Conservation (phyloP, 1,140 invertebrate genomes). For the Sogatella furcifera region DNA sequence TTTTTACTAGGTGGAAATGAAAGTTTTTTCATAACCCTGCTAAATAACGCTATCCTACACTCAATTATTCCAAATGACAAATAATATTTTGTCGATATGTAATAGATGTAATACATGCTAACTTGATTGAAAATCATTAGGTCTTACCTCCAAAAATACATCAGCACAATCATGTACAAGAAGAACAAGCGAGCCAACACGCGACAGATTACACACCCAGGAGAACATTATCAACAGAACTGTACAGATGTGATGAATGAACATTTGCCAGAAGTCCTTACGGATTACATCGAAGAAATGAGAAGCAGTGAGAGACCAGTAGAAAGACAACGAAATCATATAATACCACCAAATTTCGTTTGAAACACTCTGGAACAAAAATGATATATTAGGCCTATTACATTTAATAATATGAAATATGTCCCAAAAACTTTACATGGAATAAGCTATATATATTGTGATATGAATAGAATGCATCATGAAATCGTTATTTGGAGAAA, state of each 20-base stretch:
- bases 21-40: too few species aligned
- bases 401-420: too few species aligned
- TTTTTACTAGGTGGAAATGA: too few species aligned
- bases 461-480: too few species aligned
- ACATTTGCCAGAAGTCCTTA: conserved; percentile 98
- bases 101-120: too few species aligned
- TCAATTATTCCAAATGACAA: too few species aligned
- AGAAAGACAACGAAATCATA: conserved; percentile 89
- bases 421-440: too few species aligned
- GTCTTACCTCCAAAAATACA: conserved; percentile 79
- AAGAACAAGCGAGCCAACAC: conserved; percentile 85
- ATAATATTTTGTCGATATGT: too few species aligned
- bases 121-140: neutral
- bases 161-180: conserved; percentile 91
- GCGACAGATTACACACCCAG: conserved; percentile 87
- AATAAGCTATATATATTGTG: too few species aligned
- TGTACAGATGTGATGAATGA: conserved; percentile 90
- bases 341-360: conserved; percentile 90
- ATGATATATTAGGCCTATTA: neutral
- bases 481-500: too few species aligned
- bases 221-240: conserved; percentile 81
- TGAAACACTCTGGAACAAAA: conserved; percentile 45
- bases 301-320: conserved; percentile 86
- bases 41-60: too few species aligned
- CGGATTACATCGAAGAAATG: conserved; percentile 88